Evolutionary conservation across 2,797 vertebrate species (phyloP).

Genomic region (Phyllotis vaccarum): DNA sequence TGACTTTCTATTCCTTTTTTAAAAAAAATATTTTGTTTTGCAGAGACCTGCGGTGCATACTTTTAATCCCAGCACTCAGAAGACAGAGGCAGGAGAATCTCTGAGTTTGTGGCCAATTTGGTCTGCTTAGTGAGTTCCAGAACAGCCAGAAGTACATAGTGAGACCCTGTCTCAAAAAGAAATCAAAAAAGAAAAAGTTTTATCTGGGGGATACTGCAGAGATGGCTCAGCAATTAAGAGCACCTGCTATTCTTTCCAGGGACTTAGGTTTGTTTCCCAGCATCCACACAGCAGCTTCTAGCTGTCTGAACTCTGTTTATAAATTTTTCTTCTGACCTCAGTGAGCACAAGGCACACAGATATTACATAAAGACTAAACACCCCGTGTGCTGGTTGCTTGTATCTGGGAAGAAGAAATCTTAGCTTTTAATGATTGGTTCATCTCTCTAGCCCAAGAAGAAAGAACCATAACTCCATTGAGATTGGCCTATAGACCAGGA

Average conservation of each 20-base stretch:
- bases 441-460: background rate
- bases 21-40: background rate
- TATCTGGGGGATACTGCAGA: background rate
- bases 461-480: background rate
- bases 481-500: background rate
- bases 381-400: background rate
- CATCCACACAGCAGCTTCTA: background rate
- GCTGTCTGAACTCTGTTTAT: background rate
- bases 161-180: background rate
- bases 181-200: background rate
- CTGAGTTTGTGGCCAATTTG: background rate
- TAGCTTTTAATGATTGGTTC: background rate
- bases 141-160: background rate
- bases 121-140: background rate
- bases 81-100: background rate
- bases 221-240: background rate
- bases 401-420: background rate
- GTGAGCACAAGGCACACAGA: background rate
- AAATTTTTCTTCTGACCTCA: background rate
- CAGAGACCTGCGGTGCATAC: background rate
- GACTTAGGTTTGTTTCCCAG: background rate
- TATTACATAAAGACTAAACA: background rate
- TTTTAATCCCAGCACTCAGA: background rate
- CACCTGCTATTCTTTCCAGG: background rate
- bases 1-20: background rate